Conservation (phyloP, 2,888 invertebrate species). For the Pimpla rufipes region DNA sequence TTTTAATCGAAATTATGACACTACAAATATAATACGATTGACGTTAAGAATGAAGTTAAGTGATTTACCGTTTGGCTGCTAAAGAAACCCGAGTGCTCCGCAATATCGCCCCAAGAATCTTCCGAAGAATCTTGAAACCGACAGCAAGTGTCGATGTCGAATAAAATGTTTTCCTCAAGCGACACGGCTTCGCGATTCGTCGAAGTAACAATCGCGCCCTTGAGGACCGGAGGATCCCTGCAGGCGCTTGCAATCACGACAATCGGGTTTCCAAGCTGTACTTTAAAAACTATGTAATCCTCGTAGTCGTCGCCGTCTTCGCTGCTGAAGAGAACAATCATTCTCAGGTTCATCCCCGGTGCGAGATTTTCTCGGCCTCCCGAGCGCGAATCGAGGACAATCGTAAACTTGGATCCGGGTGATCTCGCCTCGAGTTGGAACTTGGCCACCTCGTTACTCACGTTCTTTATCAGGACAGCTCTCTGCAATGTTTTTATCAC, state of each 20-base stretch:
- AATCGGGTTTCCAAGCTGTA: conserved; percentile 78
- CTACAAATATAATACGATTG: too few relatives aligned
- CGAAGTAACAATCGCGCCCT: conserved; percentile 70
- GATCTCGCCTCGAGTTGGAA: conserved; percentile 79
- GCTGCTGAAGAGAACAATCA: conserved; percentile 81
- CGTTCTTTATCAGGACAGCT: conserved; percentile 77
- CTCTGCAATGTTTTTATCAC: conserved; percentile 62
- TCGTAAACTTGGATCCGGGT: conserved; percentile 77
- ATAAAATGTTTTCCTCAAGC: conserved; percentile 1
- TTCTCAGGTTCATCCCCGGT: conserved; percentile 84
- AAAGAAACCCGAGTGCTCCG: not conserved
- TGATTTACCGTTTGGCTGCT: conserved; percentile 53
- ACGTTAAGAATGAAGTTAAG: not conserved
- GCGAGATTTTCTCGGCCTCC: conserved; percentile 77
- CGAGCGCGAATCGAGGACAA: conserved; percentile 72
- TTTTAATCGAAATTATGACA: too few relatives aligned
- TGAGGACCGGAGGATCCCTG: conserved; percentile 83
- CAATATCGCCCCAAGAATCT: conserved; percentile 33
- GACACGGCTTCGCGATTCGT: not conserved
- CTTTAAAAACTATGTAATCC: conserved; percentile 80
- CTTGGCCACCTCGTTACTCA: conserved; percentile 76
- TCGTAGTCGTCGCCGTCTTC: conserved; percentile 78
- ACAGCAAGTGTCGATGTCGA: conserved; percentile 28
- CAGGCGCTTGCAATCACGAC: conserved; percentile 78
- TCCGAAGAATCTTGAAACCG: conserved; percentile 46